These are phyloP conservation scores for Sinelater perroti DNA, from an alignment of 2,888 invertebrate genomes.

Conservation along the genomic window DNA sequence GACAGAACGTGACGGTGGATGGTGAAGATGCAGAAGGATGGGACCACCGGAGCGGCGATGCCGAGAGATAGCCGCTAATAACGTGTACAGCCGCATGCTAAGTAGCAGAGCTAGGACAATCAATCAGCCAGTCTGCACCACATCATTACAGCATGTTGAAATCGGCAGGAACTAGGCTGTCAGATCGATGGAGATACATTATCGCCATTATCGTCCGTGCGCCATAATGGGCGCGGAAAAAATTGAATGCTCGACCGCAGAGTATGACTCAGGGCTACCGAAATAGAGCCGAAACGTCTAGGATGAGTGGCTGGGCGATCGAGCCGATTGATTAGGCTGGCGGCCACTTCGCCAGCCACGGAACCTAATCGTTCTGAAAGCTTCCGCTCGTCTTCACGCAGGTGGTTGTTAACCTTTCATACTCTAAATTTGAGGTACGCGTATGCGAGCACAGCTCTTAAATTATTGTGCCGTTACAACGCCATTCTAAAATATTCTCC, in stretches of 20 bases:
- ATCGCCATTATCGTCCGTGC: constrained; percentile 31
- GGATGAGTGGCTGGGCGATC: constrained; percentile 25
- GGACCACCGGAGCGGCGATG: constrained; percentile 56
- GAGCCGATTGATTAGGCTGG: constrained; percentile 18
- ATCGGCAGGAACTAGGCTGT: constrained; percentile 44
- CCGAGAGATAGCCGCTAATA: constrained; percentile 57
- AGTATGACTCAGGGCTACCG: constrained; percentile 30
- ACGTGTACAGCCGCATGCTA: constrained; percentile 57
- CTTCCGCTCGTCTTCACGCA: too few relatives aligned
- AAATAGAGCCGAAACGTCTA: constrained; percentile 24
- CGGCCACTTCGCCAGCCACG: neutral
- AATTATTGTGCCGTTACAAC: too few relatives aligned
- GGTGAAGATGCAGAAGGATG: constrained; percentile 45
- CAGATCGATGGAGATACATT: constrained; percentile 39
- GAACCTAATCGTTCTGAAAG: too few relatives aligned
- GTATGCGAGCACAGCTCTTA: too few relatives aligned
- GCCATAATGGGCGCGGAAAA: constrained; percentile 11
- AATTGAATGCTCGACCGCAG: constrained; percentile 22
- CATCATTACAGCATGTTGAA: constrained; percentile 45
- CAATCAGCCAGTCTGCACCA: constrained; percentile 51
- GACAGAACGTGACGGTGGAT: constrained; percentile 26
- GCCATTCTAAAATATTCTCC: too few relatives aligned
- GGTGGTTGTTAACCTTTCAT: too few relatives aligned
- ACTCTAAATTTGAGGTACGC: too few relatives aligned
- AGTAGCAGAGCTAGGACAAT: constrained; percentile 55